phyloP scores from a whole-genome alignment of 2,113 vertebrate species.

The Equus przewalskii region DNA sequence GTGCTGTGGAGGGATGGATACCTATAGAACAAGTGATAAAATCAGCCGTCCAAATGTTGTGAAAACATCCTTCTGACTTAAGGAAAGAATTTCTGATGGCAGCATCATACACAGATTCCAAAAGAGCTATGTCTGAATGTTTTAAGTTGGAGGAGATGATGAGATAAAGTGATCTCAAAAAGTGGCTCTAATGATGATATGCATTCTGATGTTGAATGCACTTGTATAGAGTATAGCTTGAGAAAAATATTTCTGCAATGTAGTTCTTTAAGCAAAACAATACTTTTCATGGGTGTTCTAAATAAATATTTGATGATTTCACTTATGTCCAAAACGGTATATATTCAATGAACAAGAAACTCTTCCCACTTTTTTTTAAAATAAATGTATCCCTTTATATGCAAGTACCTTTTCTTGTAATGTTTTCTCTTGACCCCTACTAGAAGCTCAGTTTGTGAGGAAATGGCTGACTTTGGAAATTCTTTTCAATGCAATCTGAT shows the following conservation, averaged over 20 bases:
- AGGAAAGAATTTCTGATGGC: background rate
- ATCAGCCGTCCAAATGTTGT: background rate
- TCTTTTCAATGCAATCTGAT: background rate
- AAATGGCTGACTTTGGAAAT: background rate
- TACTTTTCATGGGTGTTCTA: background rate
- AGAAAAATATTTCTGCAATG: background rate
- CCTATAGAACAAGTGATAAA: background rate
- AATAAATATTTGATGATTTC: conserved; percentile 35
- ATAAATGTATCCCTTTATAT: background rate
- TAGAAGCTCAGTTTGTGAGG: background rate
- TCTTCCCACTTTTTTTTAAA: background rate
- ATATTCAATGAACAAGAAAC: background rate
- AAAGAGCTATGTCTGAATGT: background rate
- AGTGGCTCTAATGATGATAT: background rate
- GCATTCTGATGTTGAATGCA: background rate
- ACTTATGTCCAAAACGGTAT: background rate
- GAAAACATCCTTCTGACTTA: background rate
- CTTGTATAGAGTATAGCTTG: background rate
- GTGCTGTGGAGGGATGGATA: background rate
- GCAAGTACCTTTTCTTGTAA: background rate
- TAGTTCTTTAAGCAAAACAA: background rate
- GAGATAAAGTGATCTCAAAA: conserved; percentile 10
- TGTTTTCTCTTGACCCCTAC: conserved; percentile 40
- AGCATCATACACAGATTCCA: background rate
- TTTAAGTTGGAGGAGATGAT: background rate